Evolutionary conservation across 1,140 invertebrate genomes (phyloP).

Genomic region (Tetragonula clypearis): DNA sequence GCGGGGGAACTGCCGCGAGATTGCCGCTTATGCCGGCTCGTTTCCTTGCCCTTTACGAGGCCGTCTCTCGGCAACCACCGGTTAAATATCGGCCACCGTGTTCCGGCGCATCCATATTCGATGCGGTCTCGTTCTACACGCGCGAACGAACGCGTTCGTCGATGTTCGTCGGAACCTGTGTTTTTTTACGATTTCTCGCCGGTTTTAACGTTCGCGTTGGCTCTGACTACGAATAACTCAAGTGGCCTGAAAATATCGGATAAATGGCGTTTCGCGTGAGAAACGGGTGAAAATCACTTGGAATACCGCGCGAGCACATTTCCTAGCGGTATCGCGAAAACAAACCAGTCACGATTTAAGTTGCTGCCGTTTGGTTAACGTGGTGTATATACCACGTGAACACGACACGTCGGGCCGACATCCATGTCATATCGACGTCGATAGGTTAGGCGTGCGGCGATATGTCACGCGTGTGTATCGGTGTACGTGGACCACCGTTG

Average conservation of each 20-base stretch:
- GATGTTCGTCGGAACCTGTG: no score
- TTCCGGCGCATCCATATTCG: not conserved
- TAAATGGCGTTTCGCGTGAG: constrained; percentile 14
- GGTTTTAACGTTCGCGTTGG: not conserved
- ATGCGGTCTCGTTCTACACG: not conserved
- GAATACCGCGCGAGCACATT: not conserved
- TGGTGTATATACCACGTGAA: not conserved
- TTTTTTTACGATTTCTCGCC: constrained; percentile 26
- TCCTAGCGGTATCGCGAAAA: not conserved
- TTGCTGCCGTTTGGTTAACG: not conserved
- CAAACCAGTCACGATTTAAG: not conserved
- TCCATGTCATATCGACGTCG: not conserved
- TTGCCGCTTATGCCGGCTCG: constrained; percentile 49
- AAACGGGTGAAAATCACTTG: not conserved
- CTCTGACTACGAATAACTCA: not conserved
- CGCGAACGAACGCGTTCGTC: no score
- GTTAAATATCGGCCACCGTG: constrained; percentile 53
- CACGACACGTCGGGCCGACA: not conserved
- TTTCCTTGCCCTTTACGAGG: constrained; percentile 57
- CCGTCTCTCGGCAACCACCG: constrained; percentile 14
- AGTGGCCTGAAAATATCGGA: not conserved
- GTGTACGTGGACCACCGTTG: not conserved
- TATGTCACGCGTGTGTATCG: not conserved
- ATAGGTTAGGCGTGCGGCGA: not conserved
- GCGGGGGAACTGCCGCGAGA: constrained; percentile 29